phyloP scores from a whole-genome alignment of 2,888 invertebrate species.

The Cinara cedri region DNA sequence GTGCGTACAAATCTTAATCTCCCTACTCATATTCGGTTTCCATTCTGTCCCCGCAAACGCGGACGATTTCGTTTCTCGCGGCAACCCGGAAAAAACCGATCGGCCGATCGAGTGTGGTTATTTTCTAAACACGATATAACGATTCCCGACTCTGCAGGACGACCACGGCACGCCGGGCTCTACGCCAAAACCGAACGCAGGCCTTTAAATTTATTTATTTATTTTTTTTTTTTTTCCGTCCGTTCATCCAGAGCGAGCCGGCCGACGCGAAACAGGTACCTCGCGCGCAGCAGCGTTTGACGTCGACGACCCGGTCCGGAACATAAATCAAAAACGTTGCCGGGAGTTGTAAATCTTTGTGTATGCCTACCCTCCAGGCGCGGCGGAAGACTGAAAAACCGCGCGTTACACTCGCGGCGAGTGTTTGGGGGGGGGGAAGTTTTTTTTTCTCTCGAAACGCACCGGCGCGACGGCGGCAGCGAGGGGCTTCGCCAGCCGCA shows the following conservation, averaged over 20 bases:
- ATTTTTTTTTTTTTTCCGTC: neutral
- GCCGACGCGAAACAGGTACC: constrained; percentile 20
- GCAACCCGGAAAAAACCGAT: too few species aligned
- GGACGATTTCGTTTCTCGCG: too few species aligned
- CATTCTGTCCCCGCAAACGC: too few species aligned
- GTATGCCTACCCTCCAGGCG: neutral
- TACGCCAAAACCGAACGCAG: constrained; percentile 8
- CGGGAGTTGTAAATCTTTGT: constrained; percentile 36
- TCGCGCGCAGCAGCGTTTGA: constrained; percentile 1
- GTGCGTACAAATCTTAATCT: too few species aligned
- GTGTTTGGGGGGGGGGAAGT: neutral
- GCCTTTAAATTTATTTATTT: too few species aligned
- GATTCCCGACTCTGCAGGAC: too few species aligned
- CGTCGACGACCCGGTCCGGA: constrained; percentile 11
- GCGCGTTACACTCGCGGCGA: constrained; percentile 2
- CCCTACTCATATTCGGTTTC: too few species aligned
- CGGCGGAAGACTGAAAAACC: too few species aligned
- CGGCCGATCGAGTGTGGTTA: too few species aligned
- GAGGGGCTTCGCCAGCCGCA: neutral
- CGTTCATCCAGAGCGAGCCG: neutral
- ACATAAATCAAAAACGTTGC: constrained; percentile 40
- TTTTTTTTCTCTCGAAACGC: neutral
- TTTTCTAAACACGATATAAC: too few species aligned
- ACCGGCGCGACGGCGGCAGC: neutral
- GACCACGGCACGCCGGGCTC: too few species aligned